Evolutionary conservation across 2,113 vertebrate species (phyloP).

Genomic region (Proterorhinus semilunaris): DNA sequence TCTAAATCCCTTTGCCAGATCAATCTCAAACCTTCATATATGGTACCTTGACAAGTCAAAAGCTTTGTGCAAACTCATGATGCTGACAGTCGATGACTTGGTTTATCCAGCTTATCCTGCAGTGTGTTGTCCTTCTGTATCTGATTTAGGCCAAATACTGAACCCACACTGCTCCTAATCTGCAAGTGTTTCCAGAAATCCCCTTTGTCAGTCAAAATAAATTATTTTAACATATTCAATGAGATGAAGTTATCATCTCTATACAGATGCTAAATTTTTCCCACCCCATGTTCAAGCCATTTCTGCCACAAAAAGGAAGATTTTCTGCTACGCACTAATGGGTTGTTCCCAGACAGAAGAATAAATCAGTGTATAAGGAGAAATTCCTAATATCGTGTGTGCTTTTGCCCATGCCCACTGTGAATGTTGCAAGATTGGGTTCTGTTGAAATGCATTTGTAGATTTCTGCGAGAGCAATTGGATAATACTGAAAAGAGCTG

Average conservation of each 20-base stretch:
- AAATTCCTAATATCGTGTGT: background rate
- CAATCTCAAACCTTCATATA: background rate
- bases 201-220: background rate
- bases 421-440: background rate
- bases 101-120: background rate
- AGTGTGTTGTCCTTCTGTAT: background rate
- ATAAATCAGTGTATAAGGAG: background rate
- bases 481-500: too few species aligned
- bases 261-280: too few species aligned
- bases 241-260: background rate
- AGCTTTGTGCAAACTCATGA: background rate
- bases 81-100: too few species aligned
- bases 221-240: background rate
- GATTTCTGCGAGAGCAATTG: too few species aligned
- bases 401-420: background rate
- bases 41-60: background rate
- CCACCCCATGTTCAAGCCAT: background rate
- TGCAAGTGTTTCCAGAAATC: background rate
- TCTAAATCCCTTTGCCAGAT: background rate
- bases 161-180: background rate
- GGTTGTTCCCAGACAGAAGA: background rate
- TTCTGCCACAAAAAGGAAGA: background rate
- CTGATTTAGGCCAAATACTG: background rate
- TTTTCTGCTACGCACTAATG: background rate
- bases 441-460: background rate